These are phyloP conservation scores for Micrasema minimum DNA, from an alignment of 1,140 invertebrate species.

Conservation along the genomic window DNA sequence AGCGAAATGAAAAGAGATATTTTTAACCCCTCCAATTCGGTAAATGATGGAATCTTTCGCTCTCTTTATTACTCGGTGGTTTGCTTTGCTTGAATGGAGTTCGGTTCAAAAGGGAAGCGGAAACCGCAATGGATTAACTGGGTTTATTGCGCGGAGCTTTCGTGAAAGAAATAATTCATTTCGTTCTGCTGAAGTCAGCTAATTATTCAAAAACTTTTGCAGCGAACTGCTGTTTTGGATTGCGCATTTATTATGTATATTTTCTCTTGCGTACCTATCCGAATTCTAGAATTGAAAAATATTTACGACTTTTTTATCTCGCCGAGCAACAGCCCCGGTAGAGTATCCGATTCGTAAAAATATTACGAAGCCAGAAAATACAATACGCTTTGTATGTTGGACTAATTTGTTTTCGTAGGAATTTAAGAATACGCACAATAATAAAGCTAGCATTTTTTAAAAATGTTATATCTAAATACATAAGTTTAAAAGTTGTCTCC, in stretches of 20 bases:
- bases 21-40: too few species aligned
- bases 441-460: too few species aligned
- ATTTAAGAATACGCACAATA: too few species aligned
- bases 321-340: too few species aligned
- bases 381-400: too few species aligned
- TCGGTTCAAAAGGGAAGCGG: not conserved
- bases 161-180: slow-evolving; percentile 30
- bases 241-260: slow-evolving; percentile 17
- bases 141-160: slow-evolving; percentile 14
- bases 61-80: slow-evolving; percentile 7
- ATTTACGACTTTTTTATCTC: too few species aligned
- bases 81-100: not conserved
- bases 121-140: slow-evolving; percentile 24
- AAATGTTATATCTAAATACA: too few species aligned
- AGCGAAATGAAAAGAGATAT: too few species aligned
- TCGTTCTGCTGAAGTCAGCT: slow-evolving; percentile 20
- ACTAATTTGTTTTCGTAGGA: too few species aligned
- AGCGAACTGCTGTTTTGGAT: slow-evolving; percentile 25
- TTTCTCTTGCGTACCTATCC: not conserved
- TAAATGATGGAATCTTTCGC: not conserved
- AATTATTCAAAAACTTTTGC: slow-evolving; percentile 35
- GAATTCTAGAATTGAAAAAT: not conserved
- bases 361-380: too few species aligned
- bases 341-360: too few species aligned
- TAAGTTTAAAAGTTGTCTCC: too few species aligned